A percentile compares a stretch with the other conserved stretches of the same genome.
Conservation (phyloP, 2,888 invertebrate species). For the Eristalinus sepulchralis region DNA sequence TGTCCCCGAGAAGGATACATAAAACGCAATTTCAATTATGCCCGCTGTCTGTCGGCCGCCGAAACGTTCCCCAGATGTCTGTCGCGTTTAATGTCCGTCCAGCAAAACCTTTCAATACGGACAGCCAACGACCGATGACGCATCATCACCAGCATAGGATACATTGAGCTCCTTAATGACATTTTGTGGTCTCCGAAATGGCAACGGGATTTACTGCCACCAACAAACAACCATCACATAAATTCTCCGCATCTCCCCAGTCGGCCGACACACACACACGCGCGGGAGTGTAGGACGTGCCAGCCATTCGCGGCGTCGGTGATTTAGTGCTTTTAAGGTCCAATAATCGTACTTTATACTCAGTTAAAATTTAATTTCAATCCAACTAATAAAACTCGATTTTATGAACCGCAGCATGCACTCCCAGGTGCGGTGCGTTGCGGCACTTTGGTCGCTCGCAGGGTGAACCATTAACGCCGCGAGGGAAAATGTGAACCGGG, state of each 20-base stretch:
- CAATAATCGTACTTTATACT: constrained; percentile 65
- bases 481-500: background rate
- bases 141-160: constrained; percentile 9
- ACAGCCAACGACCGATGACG: background rate
- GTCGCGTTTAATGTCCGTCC: background rate
- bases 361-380: constrained; percentile 66
- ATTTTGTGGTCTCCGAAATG: constrained; percentile 57
- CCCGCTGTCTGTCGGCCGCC: background rate
- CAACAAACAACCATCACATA: constrained; percentile 29
- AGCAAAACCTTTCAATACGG: constrained; percentile 12
- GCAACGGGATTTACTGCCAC: constrained; percentile 45
- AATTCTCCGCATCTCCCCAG: constrained; percentile 21
- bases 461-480: constrained; percentile 24
- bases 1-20: background rate
- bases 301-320: constrained; percentile 12
- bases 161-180: constrained; percentile 46
- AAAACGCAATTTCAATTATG: background rate
- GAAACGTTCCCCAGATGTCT: background rate
- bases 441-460: background rate
- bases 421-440: background rate
- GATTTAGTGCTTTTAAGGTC: constrained; percentile 58
- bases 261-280: background rate
- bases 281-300: too few relatives aligned
- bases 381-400: constrained; percentile 55
- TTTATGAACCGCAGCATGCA: constrained; percentile 48